Conservation (phyloP, 2,888 invertebrate genomes). For the Petrolisthes cinctipes region DNA sequence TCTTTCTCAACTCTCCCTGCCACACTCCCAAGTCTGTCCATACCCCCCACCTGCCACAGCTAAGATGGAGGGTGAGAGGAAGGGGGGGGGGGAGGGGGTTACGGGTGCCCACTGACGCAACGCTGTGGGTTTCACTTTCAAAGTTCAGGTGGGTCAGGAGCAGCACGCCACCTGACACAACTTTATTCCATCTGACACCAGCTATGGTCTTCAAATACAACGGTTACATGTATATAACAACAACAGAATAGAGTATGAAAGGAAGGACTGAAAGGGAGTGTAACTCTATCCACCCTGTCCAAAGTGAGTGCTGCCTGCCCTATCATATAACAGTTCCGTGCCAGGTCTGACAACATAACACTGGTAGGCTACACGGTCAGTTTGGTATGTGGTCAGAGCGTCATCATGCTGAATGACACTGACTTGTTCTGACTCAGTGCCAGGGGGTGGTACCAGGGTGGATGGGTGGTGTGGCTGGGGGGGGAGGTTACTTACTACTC, state of each 20-base stretch:
- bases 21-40: neutral
- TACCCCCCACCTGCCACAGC: neutral
- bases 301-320: no score
- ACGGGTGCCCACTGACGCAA: conserved; percentile 1
- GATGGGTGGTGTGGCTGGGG: neutral
- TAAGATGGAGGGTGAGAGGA: neutral
- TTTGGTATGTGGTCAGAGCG: no score
- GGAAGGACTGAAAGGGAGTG: no score
- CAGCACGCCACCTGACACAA: neutral
- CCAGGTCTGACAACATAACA: no score
- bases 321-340: no score
- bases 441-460: neutral
- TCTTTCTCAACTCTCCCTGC: neutral
- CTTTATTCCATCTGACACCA: conserved; percentile 3
- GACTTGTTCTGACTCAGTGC: conserved; percentile 1
- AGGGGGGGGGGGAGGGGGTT: neutral
- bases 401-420: neutral
- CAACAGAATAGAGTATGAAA: no score
- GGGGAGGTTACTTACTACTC: neutral
- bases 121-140: conserved; percentile 16
- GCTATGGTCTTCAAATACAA: neutral
- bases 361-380: no score
- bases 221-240: neutral
- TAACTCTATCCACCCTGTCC: no score
- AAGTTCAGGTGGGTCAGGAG: conserved; percentile 12